A percentile compares a stretch with the other conserved stretches of the same genome.
Evolutionary conservation across 1,140 invertebrate species (phyloP).

Genomic region (Ridgeia piscesae): DNA sequence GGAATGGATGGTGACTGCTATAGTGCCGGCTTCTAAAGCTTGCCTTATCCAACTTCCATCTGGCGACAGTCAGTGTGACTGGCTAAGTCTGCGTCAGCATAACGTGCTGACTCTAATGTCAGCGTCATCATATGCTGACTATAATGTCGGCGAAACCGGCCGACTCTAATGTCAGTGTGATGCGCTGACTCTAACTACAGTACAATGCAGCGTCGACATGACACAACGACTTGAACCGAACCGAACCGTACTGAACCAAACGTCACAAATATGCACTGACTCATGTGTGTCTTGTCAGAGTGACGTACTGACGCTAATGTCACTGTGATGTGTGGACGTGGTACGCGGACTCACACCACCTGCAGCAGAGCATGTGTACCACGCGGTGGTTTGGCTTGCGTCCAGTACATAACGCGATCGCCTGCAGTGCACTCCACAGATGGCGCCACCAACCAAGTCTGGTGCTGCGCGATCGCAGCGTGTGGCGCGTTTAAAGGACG

Average conservation of each 20-base stretch:
- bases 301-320: neutral
- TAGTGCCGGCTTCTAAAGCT: neutral
- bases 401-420: neutral
- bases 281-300: neutral
- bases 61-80: neutral
- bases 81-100: neutral
- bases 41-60: neutral
- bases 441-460: neutral
- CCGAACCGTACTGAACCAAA: too few species aligned
- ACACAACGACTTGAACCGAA: neutral
- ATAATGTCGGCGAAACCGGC: neutral
- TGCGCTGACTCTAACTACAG: neutral
- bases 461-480: neutral
- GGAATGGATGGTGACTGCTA: neutral
- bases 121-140: neutral
- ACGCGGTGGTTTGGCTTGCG: neutral
- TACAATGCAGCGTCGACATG: neutral
- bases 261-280: neutral
- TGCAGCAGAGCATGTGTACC: neutral
- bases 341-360: neutral
- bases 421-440: neutral
- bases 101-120: slow-evolving; percentile 4
- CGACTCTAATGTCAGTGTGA: neutral
- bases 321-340: neutral
- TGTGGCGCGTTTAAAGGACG: neutral